Evolutionary conservation across 2,888 invertebrate genomes (phyloP), one percentile per base, ranked within the genome.

Genomic region (Dynastes tityus): DNA sequence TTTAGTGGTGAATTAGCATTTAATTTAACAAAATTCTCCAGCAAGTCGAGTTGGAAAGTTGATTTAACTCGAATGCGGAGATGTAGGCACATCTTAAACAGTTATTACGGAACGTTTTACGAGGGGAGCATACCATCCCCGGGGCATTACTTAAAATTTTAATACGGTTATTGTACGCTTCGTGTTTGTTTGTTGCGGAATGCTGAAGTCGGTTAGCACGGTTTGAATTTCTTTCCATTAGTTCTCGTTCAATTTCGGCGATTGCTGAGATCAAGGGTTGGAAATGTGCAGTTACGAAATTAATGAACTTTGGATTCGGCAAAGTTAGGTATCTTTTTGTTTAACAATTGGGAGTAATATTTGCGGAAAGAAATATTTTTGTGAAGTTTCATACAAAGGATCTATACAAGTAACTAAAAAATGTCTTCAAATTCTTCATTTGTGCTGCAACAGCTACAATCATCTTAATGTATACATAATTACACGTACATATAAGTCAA

Each of bases 11-110:
- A 65, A 76, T 76, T 76, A 76, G 76, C 76, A 65, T 76, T 76
- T 76, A 49, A 76, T 76, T 76, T 76, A 64, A 76, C 65, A 53
- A 76, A 76, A 76, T 76, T 76, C 65, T 63, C 40, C 76, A 9
- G 32, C 76, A 65, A 76, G 76, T 53, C 29, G 37, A 65, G 53
- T 49, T 76, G 55, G 51, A 65, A 76, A 76, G 65, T 76, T 67
- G 53, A 53, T 76, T 65, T 53, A 76, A 76, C 51, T 32, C 32
- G 64, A 49, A 53, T 13, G 67, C 45, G 45, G 45, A n/a, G 45
- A 45, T 16, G 16, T n/a, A 16, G 67, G 67, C 67, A 29, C 67
- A 45, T 37, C 67, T 67, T 67, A 67, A 67, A 67, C 67, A 45
- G 67, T 67, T 67, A 67, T 45, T 67, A 16, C 40, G 67, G 9